Conservation (phyloP, 92 coral and sea anemone genomes). For the Siderastrea radians region DNA sequence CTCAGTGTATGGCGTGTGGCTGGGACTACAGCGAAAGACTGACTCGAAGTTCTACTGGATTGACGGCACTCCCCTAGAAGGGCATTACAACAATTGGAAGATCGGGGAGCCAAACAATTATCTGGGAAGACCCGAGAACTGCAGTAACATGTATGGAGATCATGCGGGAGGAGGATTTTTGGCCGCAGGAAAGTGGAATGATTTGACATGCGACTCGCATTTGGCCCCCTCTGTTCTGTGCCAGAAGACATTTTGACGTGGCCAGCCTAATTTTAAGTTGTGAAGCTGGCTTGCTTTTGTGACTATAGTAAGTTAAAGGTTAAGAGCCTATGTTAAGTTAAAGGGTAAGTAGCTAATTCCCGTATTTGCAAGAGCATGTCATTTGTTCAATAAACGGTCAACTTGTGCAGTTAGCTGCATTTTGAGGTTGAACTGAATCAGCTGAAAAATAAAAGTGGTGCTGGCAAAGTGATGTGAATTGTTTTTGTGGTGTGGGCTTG, state of each 20-base stretch:
- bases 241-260: neutral
- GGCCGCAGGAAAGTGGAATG: neutral
- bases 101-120: slow-evolving; percentile 5
- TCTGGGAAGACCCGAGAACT: neutral
- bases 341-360: too few species aligned
- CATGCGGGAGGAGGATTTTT: neutral
- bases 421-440: neutral
- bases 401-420: neutral
- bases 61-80: slow-evolving; percentile 3
- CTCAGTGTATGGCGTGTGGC: neutral
- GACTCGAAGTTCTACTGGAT: neutral
- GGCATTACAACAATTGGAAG: neutral
- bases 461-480: neutral
- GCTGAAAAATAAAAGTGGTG: neutral
- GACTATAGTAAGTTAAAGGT: neutral
- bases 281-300: neutral
- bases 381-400: neutral
- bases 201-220: neutral
- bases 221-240: neutral
- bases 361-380: too few species aligned
- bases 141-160: neutral
- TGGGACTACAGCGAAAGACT: neutral
- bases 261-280: neutral
- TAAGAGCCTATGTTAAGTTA: too few species aligned
- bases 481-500: too few species aligned